Evolutionary conservation across 2,113 vertebrate species (phyloP).

Genomic region (Synchiropus splendidus): DNA sequence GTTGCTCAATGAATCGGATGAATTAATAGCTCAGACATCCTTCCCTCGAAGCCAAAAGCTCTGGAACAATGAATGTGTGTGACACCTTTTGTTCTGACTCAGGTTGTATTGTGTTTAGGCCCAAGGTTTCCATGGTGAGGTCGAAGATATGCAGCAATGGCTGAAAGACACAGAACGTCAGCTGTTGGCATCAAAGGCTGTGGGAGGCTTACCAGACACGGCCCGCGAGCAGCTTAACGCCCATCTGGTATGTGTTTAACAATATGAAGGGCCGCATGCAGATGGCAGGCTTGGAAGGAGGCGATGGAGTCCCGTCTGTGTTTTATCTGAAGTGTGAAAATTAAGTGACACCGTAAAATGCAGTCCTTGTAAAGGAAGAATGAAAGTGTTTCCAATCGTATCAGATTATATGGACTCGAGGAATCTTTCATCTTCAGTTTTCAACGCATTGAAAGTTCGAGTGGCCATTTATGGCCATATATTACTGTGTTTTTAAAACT

Average conservation of each 20-base stretch:
- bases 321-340: conserved; percentile 60
- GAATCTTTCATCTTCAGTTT: conserved; percentile 36
- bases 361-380: conserved; percentile 7
- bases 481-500: too few relatives aligned
- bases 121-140: conserved; percentile 97
- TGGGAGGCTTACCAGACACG: conserved; percentile 97
- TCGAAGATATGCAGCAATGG: conserved; percentile 97
- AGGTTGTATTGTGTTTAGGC: conserved; percentile 76
- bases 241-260: conserved; percentile 87
- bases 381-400: conserved; percentile 42
- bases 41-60: conserved; percentile 14
- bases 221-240: conserved; percentile 90
- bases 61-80: conserved; percentile 38
- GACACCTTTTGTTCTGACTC: conserved; percentile 56
- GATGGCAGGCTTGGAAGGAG: conserved; percentile 51
- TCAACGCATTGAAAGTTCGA: too few relatives aligned
- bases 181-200: conserved; percentile 89
- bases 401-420: conserved; percentile 25
- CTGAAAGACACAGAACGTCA: conserved; percentile 95
- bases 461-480: conserved; percentile 13
- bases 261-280: conserved; percentile 60
- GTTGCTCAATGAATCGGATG: background rate
- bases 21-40: conserved; percentile 37
- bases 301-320: conserved; percentile 36
- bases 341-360: conserved; percentile 44